These are phyloP conservation scores for Campopleginae sp. DNA, from an alignment of 2,888 invertebrate genomes.

Conservation along the genomic window DNA sequence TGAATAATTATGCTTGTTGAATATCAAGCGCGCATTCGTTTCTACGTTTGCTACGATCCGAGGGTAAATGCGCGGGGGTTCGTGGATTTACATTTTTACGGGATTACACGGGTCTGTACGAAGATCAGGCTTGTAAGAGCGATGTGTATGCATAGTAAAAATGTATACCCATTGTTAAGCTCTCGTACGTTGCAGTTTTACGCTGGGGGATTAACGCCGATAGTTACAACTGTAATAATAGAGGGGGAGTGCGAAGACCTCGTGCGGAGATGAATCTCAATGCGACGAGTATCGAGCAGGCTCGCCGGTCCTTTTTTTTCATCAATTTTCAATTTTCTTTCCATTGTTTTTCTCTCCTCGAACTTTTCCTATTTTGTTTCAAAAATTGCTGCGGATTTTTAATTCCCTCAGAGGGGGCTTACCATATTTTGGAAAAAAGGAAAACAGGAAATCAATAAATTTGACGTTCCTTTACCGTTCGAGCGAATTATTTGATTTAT, in stretches of 20 bases:
- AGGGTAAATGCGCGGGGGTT: constrained; percentile 28
- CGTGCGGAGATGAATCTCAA: constrained; percentile 20
- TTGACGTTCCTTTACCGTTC: constrained; percentile 10
- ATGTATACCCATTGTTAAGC: constrained; percentile 22
- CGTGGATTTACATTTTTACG: constrained; percentile 81
- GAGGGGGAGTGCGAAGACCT: constrained; percentile 57
- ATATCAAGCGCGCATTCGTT: constrained; percentile 60
- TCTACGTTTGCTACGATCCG: constrained; percentile 58
- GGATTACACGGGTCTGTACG: constrained; percentile 74
- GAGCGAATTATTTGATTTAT: constrained; percentile 41
- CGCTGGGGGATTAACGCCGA: constrained; percentile 74
- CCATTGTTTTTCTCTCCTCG: neutral
- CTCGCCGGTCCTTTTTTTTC: constrained; percentile 37
- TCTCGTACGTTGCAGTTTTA: constrained; percentile 46
- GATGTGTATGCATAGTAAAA: constrained; percentile 20
- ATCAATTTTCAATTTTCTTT: neutral
- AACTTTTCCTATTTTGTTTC: neutral
- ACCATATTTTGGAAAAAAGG: neutral
- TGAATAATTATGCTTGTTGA: constrained; percentile 43
- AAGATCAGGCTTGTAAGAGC: constrained; percentile 48
- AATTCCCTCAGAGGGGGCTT: neutral
- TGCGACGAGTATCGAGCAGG: constrained; percentile 13
- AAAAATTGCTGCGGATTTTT: too few relatives aligned
- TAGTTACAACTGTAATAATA: constrained; percentile 80
- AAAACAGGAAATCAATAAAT: constrained; percentile 5